Evolutionary conservation across 1,140 invertebrate genomes (phyloP), one percentile per base, ranked within the genome.

Genomic region (Sinonovacula constricta): DNA sequence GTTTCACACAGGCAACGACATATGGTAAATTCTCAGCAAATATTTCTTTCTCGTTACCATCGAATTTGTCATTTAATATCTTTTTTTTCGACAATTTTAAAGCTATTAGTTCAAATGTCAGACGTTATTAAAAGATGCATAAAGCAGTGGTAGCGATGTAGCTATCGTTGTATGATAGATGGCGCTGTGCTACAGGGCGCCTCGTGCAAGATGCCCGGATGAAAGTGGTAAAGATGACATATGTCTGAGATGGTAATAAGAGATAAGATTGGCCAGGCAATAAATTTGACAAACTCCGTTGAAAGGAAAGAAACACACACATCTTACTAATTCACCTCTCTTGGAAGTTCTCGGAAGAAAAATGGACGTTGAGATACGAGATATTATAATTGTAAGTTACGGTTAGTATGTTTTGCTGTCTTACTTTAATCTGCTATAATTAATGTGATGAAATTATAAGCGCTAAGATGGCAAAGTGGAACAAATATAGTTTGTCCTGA

Each of bases 241-340:
- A 70, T 70, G 4, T n/a, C 12, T 14, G 3, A 14, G 68, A 70
- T 70, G 0, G 7, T 59, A 24, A 39, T 70, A 39, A 45, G 2
- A 36, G 68, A 70, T 70, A 70, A 70, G 31, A 30, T 15, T 45
- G 31, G 14, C 15, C 15, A 24, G 18, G 72, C 34, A 36, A 65
- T 66, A 67, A 67, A 76, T 67, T 76, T 76, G 62, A 76, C 63
- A 75, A 65, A 31, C 24, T 18, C 7, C 28, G 30, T n/a, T 34
- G 62, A 65, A 34, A 65, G 39, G 7, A 45, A 45, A 10, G 39
- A 45, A 45, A 45, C 39, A 45, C 18, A 10, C 39, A 45, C n/a
- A n/a, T n/a, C n/a, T n/a, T n/a, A n/a, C n/a, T n/a, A n/a, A n/a
- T n/a, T n/a, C n/a, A n/a, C n/a, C n/a, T n/a, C n/a, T n/a, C n/a